phyloP scores from a whole-genome alignment of 2,113 vertebrate species.

The Alexandromys fortis region DNA sequence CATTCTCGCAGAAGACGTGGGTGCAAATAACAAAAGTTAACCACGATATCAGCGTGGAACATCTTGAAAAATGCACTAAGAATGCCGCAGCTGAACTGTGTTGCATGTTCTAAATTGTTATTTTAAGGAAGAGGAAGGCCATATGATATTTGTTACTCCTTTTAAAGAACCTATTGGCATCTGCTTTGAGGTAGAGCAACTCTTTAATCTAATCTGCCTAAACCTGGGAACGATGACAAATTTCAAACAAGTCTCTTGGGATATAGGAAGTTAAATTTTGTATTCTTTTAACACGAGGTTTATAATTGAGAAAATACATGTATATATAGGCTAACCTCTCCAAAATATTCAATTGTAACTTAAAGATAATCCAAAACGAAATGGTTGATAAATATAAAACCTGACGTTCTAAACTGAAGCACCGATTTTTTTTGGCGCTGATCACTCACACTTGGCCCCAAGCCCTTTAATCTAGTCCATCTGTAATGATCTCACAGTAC shows the following conservation, averaged over 20 bases:
- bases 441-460: constrained; percentile 86
- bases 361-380: constrained; percentile 79
- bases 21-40: neutral
- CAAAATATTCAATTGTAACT: constrained; percentile 77
- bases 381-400: constrained; percentile 85
- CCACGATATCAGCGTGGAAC: constrained; percentile 7
- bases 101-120: constrained; percentile 56
- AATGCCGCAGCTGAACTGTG: constrained; percentile 26
- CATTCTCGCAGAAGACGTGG: constrained; percentile 27
- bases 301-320: constrained; percentile 69
- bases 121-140: constrained; percentile 64
- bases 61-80: constrained; percentile 52
- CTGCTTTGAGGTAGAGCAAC: constrained; percentile 58
- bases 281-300: constrained; percentile 63
- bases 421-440: constrained; percentile 82
- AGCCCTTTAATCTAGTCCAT: constrained; percentile 91
- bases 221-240: constrained; percentile 47
- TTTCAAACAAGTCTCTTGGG: constrained; percentile 71
- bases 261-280: constrained; percentile 71
- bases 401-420: constrained; percentile 75
- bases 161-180: constrained; percentile 19
- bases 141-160: constrained; percentile 63
- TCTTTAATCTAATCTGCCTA: constrained; percentile 63
- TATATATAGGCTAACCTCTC: constrained; percentile 40
- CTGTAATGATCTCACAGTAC: constrained; percentile 92